Base-by-base conservation (phyloP, 2,113 vertebrate genomes). In the Chaetodon trifascialis region DNA sequence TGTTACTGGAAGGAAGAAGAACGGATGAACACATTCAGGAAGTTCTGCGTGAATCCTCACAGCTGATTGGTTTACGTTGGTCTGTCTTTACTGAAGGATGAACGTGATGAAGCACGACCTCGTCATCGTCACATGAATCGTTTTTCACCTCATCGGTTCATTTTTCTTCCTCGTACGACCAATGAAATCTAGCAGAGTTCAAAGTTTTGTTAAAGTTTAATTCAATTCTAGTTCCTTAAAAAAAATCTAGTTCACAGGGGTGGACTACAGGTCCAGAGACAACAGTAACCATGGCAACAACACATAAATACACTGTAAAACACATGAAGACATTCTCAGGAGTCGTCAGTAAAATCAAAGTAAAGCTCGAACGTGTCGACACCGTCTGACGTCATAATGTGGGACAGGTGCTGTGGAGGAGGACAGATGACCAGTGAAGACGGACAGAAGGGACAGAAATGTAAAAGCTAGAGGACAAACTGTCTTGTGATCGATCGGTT, bases 241-340 rank as follows among this genome's bases (percentile, higher is more conserved):
- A 16, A 47, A 17, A 60, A 14, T 73, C 72, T 60, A 8, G 8
- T 52, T 25, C n/a, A 72, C 59, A 72, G 56, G 59, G 10, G 4
- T 23, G 44, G 47, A 62, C 34, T 40, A 72, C 40, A 83, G 36
- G 46, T 40, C 4, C 21, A 7, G 52, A 71, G 0, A 65, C 40
- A 36, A 23, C n/a, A 30, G 65, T 42, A 51, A 78, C 54, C 75
- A 47, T 14, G 23, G 36, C 9, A 58, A 82, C 64, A 16, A 76
- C 56, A 83, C 79, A 84, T 74, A 89, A 85, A 91, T 80, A 87
- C 51, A 68, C 12, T n/a, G 16, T 36, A 49, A 74, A 75, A 47
- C 54, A 72, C 38, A 25, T 47, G 1, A 63, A 71, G 38, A 87
- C 44, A 75, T 94, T 95, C 93, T 95, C 94, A 94, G 93, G 93